Evolutionary conservation across 2,888 invertebrate genomes (phyloP).

Genomic region (Cryptops parisi): DNA sequence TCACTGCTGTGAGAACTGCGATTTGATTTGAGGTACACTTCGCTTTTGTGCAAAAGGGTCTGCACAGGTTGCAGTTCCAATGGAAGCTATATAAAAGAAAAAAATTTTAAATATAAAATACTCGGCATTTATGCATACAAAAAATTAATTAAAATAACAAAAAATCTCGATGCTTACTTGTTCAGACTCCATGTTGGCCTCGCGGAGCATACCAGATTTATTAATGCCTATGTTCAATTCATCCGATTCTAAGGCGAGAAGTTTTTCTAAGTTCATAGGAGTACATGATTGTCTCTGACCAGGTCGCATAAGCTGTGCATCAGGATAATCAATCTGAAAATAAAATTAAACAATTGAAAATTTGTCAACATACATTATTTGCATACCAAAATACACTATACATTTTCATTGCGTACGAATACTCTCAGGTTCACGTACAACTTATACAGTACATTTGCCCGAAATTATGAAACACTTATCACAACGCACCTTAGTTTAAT

Average conservation of each 20-base stretch:
- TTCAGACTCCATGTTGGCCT: conserved; percentile 3
- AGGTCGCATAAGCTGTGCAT: conserved; percentile 34
- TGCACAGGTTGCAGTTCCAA: conserved; percentile 16
- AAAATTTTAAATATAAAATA: background rate
- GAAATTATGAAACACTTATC: too few species aligned
- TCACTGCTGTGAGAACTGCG: conserved; percentile 77
- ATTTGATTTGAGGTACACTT: conserved; percentile 69
- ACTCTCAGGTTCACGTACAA: too few species aligned
- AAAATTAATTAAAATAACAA: background rate
- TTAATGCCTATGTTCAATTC: conserved; percentile 20
- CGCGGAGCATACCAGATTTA: conserved; percentile 7
- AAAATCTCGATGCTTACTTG: too few species aligned
- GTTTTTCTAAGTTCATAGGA: conserved; percentile 26
- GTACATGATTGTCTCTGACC: conserved; percentile 25
- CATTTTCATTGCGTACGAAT: too few species aligned
- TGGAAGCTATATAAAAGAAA: conserved; percentile 12
- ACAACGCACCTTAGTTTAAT: too few species aligned
- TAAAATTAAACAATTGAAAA: conserved; percentile 21
- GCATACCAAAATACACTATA: too few species aligned
- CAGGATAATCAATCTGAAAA: conserved; percentile 57
- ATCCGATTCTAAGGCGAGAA: conserved; percentile 28
- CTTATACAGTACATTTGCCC: too few species aligned
- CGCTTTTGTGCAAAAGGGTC: conserved; percentile 27
- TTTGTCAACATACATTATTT: too few species aligned
- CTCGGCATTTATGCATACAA: background rate